These are phyloP conservation scores for Meiosimyza platycephala DNA, from an alignment of 2,888 invertebrate genomes.

Conservation along the genomic window DNA sequence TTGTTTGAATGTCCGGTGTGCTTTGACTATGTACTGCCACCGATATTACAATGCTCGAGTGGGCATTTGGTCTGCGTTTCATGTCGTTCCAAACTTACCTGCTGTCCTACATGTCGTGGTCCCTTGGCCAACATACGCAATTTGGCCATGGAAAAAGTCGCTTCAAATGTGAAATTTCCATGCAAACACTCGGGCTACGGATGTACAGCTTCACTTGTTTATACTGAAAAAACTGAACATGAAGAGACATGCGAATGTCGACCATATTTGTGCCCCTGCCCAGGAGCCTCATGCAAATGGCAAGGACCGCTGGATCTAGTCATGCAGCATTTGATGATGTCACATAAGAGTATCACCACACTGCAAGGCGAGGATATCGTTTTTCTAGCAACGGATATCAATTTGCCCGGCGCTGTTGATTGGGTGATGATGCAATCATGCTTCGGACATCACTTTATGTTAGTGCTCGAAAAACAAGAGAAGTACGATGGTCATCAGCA, in stretches of 20 bases:
- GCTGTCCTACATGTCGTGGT: slow-evolving; percentile 98
- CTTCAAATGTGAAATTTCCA: slow-evolving; percentile 97
- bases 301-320: slow-evolving; percentile 97
- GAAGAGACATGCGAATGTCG: slow-evolving; percentile 98
- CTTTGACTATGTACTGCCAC: slow-evolving; percentile 99
- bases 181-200: slow-evolving; percentile 98
- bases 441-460: slow-evolving; percentile 99
- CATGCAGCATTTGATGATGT: slow-evolving; percentile 97
- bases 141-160: slow-evolving; percentile 99
- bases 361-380: slow-evolving; percentile 99
- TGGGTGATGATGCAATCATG: slow-evolving; percentile 99
- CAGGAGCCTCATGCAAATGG: slow-evolving; percentile 99
- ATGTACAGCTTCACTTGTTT: slow-evolving; percentile 89
- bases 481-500: slow-evolving; percentile 97
- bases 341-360: slow-evolving; percentile 98
- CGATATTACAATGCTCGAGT: slow-evolving; percentile 98
- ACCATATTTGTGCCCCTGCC: slow-evolving; percentile 98
- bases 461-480: slow-evolving; percentile 98
- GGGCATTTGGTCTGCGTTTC: slow-evolving; percentile 98
- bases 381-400: slow-evolving; percentile 99
- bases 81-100: slow-evolving; percentile 95
- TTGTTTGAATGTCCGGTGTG: slow-evolving; percentile 97
- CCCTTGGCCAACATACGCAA: slow-evolving; percentile 97
- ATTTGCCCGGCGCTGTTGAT: slow-evolving; percentile 98
- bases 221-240: slow-evolving; percentile 98